Conservation (phyloP, 2,797 vertebrate genomes). For the Acanthurus tractus region DNA sequence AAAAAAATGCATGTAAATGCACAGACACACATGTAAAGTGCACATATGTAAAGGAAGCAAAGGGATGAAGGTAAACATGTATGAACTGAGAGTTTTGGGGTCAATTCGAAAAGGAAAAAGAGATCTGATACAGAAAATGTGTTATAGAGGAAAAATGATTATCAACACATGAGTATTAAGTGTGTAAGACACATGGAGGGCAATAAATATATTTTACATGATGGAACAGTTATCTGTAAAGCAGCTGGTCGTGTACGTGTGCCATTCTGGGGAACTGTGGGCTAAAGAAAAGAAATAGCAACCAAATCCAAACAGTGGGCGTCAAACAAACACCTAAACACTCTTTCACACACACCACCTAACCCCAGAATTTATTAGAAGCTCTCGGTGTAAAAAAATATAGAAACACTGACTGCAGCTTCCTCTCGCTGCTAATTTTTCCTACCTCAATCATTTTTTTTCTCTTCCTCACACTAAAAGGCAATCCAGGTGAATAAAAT, state of each 20-base stretch:
- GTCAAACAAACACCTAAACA: conserved; percentile 11
- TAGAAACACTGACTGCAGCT: conserved; percentile 1
- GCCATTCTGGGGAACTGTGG: conserved; percentile 16
- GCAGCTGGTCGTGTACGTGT: conserved; percentile 36
- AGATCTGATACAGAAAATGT: neutral
- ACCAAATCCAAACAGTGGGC: conserved; percentile 42
- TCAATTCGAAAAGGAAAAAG: conserved; percentile 11
- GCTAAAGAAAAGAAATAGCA: conserved; percentile 28
- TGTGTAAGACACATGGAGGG: conserved; percentile 56
- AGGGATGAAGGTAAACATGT: conserved; percentile 47
- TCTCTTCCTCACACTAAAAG: conserved; percentile 65
- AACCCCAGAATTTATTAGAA: conserved; percentile 38
- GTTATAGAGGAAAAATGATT: conserved; percentile 13
- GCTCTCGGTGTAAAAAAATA: conserved; percentile 10
- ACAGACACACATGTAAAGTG: conserved; percentile 71
- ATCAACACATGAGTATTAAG: conserved; percentile 18
- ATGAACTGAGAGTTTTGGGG: conserved; percentile 39
- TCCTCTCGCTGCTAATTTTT: conserved; percentile 27
- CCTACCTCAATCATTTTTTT: conserved; percentile 17
- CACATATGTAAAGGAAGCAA: conserved; percentile 62
- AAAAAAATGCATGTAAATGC: conserved; percentile 35
- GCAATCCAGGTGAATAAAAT: conserved; percentile 77
- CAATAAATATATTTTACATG: conserved; percentile 21
- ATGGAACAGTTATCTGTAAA: conserved; percentile 32
- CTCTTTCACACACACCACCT: conserved; percentile 17